phyloP scores from a whole-genome alignment of 1,140 invertebrate species.

The Trachymyrmex septentrionalis region DNA sequence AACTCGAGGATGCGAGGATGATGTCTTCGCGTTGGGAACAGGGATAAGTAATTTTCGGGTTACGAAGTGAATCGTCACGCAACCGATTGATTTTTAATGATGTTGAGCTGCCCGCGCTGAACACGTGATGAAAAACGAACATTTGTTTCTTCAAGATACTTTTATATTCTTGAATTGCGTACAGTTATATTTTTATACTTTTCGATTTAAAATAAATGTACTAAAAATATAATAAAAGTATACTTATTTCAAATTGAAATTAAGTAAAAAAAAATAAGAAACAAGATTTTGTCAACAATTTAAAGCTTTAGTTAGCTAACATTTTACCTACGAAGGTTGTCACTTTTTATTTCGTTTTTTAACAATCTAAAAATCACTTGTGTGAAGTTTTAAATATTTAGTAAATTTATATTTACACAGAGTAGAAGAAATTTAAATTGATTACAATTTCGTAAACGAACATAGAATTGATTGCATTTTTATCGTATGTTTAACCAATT shows the following conservation, averaged over 20 bases:
- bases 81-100: slow-evolving; percentile 11
- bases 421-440: background rate
- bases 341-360: background rate
- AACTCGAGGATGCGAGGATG: background rate
- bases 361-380: background rate
- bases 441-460: slow-evolving; percentile 13
- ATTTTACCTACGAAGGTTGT: background rate
- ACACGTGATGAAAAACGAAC: background rate
- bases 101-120: background rate
- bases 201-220: no score
- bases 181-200: no score
- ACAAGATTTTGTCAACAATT: background rate
- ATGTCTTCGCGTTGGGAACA: background rate
- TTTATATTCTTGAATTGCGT: background rate
- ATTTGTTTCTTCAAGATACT: background rate
- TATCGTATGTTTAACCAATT: slow-evolving; percentile 48
- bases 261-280: slow-evolving; percentile 1
- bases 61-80: slow-evolving; percentile 18
- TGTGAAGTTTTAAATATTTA: background rate
- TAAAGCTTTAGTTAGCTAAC: background rate
- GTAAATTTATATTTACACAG: background rate
- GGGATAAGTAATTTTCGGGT: slow-evolving; percentile 3
- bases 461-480: slow-evolving; percentile 29
- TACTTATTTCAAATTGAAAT: background rate
- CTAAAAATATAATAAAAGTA: background rate